Conservation (phyloP, 2,797 vertebrate genomes). For the Periophthalmus magnuspinnatus region DNA sequence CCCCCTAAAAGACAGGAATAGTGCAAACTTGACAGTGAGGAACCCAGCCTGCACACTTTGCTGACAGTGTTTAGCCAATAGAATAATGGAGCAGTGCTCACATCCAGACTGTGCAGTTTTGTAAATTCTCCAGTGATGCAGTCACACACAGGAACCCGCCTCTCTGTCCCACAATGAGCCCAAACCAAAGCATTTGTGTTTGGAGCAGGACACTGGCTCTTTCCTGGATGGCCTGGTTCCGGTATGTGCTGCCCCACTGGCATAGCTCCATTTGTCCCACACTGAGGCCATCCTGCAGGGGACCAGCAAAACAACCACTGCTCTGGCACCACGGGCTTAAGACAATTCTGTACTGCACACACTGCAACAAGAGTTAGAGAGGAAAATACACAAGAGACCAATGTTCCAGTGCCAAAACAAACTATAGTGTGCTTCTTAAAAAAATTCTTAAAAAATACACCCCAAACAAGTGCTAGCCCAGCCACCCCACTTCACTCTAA, state of each 20-base stretch:
- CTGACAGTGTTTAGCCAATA: background rate
- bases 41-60: slow-evolving; percentile 6
- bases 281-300: slow-evolving; percentile 21
- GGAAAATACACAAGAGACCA: background rate
- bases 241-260: slow-evolving; percentile 51
- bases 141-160: slow-evolving; percentile 47
- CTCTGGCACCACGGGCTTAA: slow-evolving; percentile 18
- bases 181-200: slow-evolving; percentile 68
- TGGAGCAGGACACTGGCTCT: slow-evolving; percentile 62
- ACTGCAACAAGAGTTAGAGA: background rate
- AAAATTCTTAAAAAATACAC: background rate
- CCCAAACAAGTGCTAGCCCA: background rate
- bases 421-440: no score
- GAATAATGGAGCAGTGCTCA: slow-evolving; percentile 8
- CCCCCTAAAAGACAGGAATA: slow-evolving; percentile 13
- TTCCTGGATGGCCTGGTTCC: slow-evolving; percentile 72
- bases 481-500: background rate
- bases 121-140: slow-evolving; percentile 29
- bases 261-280: slow-evolving; percentile 38
- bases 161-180: slow-evolving; percentile 53
- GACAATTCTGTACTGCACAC: slow-evolving; percentile 22
- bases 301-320: slow-evolving; percentile 15
- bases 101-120: slow-evolving; percentile 20
- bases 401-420: background rate
- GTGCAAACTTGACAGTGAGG: slow-evolving; percentile 18